A percentile compares a stretch with the other conserved stretches of the same genome.
Conservation (phyloP, 1,140 invertebrate species). For the Hylaeus volcanicus region DNA sequence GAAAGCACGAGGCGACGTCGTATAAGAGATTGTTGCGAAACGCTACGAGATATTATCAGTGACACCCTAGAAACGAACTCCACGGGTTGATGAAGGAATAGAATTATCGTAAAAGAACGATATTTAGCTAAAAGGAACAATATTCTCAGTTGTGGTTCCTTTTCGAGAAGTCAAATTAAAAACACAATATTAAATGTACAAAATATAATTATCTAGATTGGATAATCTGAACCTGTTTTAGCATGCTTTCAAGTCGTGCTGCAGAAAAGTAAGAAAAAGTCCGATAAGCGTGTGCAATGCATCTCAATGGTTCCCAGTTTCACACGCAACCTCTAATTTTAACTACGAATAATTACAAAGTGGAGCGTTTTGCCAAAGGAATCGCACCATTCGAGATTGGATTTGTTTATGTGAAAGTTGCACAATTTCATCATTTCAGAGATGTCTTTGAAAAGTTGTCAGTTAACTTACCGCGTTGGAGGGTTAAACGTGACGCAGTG, state of each 20-base stretch:
- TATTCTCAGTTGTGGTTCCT: too few species aligned
- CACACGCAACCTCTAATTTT: not conserved
- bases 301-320: not conserved
- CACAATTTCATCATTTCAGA: too few species aligned
- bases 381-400: not conserved
- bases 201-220: not conserved
- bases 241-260: not conserved
- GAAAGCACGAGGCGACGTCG: slow-evolving; percentile 5
- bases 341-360: not conserved
- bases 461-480: too few species aligned
- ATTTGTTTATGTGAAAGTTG: not conserved
- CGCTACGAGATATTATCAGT: slow-evolving; percentile 32
- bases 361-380: too few species aligned
- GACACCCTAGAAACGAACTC: not conserved
- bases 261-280: not conserved
- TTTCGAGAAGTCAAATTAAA: too few species aligned
- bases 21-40: slow-evolving; percentile 8
- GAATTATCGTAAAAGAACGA: not conserved
- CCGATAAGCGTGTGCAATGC: not conserved
- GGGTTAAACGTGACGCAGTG: too few species aligned
- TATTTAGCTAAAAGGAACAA: too few species aligned
- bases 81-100: not conserved
- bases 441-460: too few species aligned
- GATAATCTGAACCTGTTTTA: not conserved
- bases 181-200: too few species aligned